Evolutionary conservation across 2,888 invertebrate species (phyloP), one percentile per base, ranked within the genome.

Genomic region (Heteromurus nitidus): DNA sequence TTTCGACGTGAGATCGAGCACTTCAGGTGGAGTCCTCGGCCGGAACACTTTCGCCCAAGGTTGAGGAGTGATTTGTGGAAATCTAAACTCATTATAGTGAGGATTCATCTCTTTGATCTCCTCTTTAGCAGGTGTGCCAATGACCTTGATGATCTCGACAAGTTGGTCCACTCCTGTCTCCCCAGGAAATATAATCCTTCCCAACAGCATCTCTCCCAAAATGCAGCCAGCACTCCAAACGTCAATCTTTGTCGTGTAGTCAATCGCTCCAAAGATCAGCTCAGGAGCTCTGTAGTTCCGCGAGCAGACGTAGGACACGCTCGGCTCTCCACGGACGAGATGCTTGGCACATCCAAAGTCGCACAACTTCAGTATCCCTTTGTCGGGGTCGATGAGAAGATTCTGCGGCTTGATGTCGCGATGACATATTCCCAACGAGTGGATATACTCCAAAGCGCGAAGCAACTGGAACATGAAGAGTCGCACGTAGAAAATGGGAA

Each of bases 51-150:
- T 99, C 90, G 96, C 95, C 99, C 99, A 99, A 85, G 99, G 99
- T 92, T 99, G 99, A 89, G 98, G 97, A 92, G 98, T 99, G 91
- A 99, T 99, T 92, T 99, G 98, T 88, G 99, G 99, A 91, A 99
- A 99, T 92, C 98, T 98, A 91, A 99, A 99, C 92, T 99, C 99
- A 89, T 98, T 98, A 90, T 99, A 99, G 91, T 99, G 99, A 87
- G 99, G 98, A 92, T 99, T 99, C 99, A 99, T 99, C 91, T 99
- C 98, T 89, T 97, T 94, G 89, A 99, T 99, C 92, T 99, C 98
- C 91, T 99, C 99, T 89, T 98, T 94, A 87, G 98, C 98, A 73
- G 99, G 99, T 88, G 98, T 99, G 88, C 99, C 99, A 89, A 99
- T 92, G 88, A 99, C 98, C 92, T 99, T 99, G 91, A 99, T 99